Evolutionary conservation across 1,140 invertebrate genomes (phyloP).

Genomic region (Adelges cooleyi): DNA sequence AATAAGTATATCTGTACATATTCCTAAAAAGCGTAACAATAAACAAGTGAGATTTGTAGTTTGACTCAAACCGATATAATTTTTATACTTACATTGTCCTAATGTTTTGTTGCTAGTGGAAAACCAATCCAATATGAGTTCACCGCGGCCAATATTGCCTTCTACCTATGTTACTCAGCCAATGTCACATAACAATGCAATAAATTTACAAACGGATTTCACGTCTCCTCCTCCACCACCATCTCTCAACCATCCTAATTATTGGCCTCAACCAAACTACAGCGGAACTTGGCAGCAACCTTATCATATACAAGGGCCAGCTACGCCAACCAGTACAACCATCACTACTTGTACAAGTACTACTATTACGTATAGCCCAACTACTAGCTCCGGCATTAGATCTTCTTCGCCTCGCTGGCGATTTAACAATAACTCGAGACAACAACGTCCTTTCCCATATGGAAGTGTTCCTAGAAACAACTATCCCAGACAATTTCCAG

Average conservation of each 20-base stretch:
- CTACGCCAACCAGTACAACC: not conserved
- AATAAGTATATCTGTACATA: not conserved
- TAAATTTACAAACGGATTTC: slow-evolving; percentile 10
- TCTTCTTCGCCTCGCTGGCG: slow-evolving; percentile 1
- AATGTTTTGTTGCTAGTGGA: slow-evolving; percentile 5
- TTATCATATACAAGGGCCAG: not conserved
- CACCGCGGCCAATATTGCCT: not conserved
- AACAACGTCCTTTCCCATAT: slow-evolving; percentile 11
- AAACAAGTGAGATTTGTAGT: not conserved
- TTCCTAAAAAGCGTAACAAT: not conserved
- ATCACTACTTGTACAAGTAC: not conserved
- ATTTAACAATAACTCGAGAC: not conserved
- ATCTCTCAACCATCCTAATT: not conserved
- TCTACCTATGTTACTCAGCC: not conserved
- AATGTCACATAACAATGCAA: not conserved
- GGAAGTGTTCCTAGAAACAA: slow-evolving; percentile 11
- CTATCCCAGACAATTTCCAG: slow-evolving; percentile 12
- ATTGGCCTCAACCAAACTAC: slow-evolving; percentile 7
- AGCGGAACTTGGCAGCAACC: not conserved
- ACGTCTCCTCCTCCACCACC: slow-evolving; percentile 4
- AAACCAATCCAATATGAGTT: not conserved
- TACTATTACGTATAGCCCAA: slow-evolving; percentile 2
- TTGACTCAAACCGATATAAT: too few relatives aligned
- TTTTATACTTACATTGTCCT: too few relatives aligned
- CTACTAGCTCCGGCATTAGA: slow-evolving; percentile 5